Evolutionary conservation across 2,888 invertebrate species (phyloP), one percentile per base, ranked within the genome.

Genomic region (Drosophila mettleri): DNA sequence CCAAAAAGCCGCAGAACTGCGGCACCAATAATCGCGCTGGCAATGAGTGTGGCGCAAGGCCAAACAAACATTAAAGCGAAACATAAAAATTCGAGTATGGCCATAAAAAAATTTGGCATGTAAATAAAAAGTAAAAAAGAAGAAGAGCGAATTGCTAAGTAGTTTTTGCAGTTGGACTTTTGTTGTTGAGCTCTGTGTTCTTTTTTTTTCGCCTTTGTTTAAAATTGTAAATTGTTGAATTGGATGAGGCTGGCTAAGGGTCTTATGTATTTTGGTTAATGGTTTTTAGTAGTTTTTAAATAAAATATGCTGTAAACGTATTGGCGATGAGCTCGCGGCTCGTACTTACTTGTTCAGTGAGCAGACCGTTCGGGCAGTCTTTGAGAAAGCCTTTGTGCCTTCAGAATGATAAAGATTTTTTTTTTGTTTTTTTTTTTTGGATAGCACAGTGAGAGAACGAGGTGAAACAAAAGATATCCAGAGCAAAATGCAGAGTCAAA

Each of bases 321-420:
- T 39, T 1, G 31, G 39, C 62, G 39, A 31, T 43, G 20, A 31
- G 27, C 22, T 9, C 14, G 16, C 6, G 45, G 12, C 24, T 12
- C 14, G 10, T 80, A 91, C 90, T 91, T 93, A 98, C 98, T 95
- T 98, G 97, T 93, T 98, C 98, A 66, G 98, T 98, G 67, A 98
- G 95, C 90, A 98, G 95, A 83, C 98, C 98, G 93, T 98, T 97
- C 64, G 98, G 98, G 93, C 98, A 98, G 93, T 98, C 98, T 94
- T 98, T 97, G 82, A 98, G 95, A 93, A 98, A 98, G 91, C 98
- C 98, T 95, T 98, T 98, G 94, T 98, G 97, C 98, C 97, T 97
- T 81, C 34, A 66, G 60, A 64, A 67, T 57, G 66, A 46, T 36
- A 73, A 43, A 64, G 57, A 36, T 43, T 41, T 45, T n/a, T 45